Evolutionary conservation across 2,113 vertebrate species (phyloP).

Genomic region (Ahaetulla prasina): DNA sequence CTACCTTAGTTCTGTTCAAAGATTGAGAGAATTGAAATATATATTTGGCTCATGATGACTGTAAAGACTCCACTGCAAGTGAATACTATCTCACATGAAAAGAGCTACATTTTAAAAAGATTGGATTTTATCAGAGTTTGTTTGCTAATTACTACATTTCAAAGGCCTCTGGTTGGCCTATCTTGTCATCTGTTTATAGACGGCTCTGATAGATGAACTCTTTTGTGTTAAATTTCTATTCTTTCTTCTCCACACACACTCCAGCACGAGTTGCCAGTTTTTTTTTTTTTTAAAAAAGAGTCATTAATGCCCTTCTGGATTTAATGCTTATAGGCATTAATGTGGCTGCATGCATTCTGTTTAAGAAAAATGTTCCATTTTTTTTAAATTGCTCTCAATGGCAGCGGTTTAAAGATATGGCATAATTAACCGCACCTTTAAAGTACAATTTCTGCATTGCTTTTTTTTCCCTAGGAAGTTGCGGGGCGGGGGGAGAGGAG

Average conservation of each 20-base stretch:
- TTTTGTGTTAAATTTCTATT: background rate
- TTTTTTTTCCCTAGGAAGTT: background rate
- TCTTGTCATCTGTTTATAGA: background rate
- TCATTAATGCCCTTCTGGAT: background rate
- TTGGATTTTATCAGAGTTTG: background rate
- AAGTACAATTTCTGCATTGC: conserved; percentile 29
- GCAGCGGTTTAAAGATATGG: conserved; percentile 11
- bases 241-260: background rate
- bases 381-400: background rate
- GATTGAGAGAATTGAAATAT: background rate
- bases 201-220: background rate
- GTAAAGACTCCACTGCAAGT: background rate
- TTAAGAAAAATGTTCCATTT: background rate
- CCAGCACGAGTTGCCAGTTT: background rate
- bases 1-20: background rate
- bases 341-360: background rate
- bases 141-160: background rate
- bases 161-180: background rate
- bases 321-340: background rate
- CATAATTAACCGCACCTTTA: conserved; percentile 11
- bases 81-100: background rate
- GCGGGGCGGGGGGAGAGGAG: background rate
- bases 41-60: background rate
- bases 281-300: background rate
- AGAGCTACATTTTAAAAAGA: background rate